Percentiles rank a stretch among this genome's conserved stretches.
Evolutionary conservation across 2,888 invertebrate species (phyloP).

Genomic region (Micropterix aruncella): DNA sequence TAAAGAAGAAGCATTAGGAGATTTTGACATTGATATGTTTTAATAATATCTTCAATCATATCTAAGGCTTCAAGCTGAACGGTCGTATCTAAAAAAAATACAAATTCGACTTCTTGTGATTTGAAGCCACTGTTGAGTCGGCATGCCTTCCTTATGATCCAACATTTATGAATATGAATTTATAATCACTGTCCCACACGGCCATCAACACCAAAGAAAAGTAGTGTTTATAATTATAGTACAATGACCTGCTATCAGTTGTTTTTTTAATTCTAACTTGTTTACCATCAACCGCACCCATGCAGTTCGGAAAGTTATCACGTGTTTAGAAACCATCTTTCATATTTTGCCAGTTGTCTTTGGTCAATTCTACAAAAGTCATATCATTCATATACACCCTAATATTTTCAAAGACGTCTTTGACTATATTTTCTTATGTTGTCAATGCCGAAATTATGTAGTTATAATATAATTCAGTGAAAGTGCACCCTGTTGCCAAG

Average conservation of each 20-base stretch:
- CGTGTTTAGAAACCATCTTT: constrained; percentile 2
- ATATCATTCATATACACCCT: neutral
- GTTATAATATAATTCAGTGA: constrained; percentile 1
- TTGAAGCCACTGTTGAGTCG: no score
- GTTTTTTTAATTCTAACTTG: constrained; percentile 1
- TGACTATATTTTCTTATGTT: constrained; percentile 1
- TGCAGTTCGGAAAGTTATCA: constrained; percentile 2
- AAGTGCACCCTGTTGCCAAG: constrained; percentile 2
- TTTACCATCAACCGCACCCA: constrained; percentile 1
- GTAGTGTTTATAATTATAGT: no score
- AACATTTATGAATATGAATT: no score
- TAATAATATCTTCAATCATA: no score
- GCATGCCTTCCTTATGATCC: no score
- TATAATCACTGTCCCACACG: constrained; percentile 5
- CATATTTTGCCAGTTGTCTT: constrained; percentile 2
- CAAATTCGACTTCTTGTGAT: no score
- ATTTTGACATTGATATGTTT: no score
- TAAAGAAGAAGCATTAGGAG: no score
- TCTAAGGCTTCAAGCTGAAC: no score
- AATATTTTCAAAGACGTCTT: constrained; percentile 2
- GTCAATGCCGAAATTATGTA: constrained; percentile 3
- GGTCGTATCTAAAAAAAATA: no score
- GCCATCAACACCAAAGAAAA: constrained; percentile 4
- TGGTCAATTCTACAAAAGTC: constrained; percentile 1
- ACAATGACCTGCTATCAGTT: constrained; percentile 3